Conservation (phyloP, 2,797 vertebrate genomes). For the Linurgus olivaceus region DNA sequence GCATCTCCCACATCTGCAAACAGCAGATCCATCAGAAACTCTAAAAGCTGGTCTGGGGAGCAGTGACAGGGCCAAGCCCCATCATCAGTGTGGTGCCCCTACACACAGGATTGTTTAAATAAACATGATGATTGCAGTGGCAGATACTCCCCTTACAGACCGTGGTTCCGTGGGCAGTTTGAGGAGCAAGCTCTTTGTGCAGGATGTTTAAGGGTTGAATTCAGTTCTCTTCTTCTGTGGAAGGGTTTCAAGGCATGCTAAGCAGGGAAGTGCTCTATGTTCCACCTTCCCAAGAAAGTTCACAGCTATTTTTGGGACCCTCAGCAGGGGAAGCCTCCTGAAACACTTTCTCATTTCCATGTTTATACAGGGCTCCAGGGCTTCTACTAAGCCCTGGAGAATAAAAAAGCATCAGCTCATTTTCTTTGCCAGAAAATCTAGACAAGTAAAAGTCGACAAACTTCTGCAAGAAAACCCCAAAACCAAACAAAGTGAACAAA, state of each 20-base stretch:
- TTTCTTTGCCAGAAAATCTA: neutral
- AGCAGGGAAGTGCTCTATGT: neutral
- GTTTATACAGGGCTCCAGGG: neutral
- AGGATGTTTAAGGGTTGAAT: neutral
- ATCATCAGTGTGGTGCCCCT: fast-evolving
- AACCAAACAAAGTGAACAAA: neutral
- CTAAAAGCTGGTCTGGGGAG: neutral
- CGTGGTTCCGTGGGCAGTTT: fast-evolving
- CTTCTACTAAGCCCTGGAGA: neutral
- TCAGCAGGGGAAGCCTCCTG: neutral
- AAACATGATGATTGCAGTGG: neutral
- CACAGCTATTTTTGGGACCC: neutral
- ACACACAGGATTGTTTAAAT: neutral
- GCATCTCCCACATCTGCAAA: fast-evolving
- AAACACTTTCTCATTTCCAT: neutral
- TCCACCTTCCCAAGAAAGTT: neutral
- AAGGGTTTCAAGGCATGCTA: neutral
- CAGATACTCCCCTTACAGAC: neutral
- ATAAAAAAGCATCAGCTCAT: neutral
- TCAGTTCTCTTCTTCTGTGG: neutral
- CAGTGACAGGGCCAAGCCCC: neutral
- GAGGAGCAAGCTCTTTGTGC: neutral
- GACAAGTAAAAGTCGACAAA: neutral
- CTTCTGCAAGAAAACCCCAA: neutral
- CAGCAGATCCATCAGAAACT: neutral